Evolutionary conservation across 37 sponge, comb jelly and placozoan genomes (phyloP), one percentile per base, ranked within the genome.

Genomic region (Beroe forskalii): DNA sequence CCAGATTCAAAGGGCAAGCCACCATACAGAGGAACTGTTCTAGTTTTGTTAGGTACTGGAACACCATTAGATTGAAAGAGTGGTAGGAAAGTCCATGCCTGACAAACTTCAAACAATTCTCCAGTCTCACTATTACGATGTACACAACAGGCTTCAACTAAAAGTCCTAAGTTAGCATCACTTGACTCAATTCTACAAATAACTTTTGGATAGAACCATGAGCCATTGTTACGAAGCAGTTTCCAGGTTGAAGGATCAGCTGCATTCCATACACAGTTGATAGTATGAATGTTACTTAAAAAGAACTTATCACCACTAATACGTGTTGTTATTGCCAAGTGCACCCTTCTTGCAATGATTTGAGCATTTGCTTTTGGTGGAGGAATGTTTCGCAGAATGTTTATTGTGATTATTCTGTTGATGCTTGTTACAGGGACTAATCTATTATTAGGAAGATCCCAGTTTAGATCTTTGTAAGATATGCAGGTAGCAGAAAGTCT

Each of bases 161-260:
- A 37, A 43, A 80, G n/a, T 40, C 86, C 86, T 2, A 80, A 32
- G 27, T 80, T 80, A 25, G 86, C 86, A 43, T 80, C 86, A 80
- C 86, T 80, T 17, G 86, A 43, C 86, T 80, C 86, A 37, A 80
- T 80, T 37, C 86, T 40, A 24, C 86, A 80, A 48, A 80, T 80
- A n/a, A 43, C 44, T 43, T 80, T 80, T 33, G 86, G 86, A n/a
- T 8, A 38, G 40, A 44, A 80, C 86, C 86, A 80, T 23, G 40
- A 43, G 1, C 86, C 86, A n/a, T 38, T 41, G 55, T 44, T 44
- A 6, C 86, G 28, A 6, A 69, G 33, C 17, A 69, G 32, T 32
- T 69, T 69, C 86, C 86, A 80, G 3, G 43, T 80, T 8, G 4
- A 38, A 24, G 86, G 86, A 48, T 80, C 86, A 44, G 86, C 3